Percentiles rank a stretch among this genome's conserved stretches.
Evolutionary conservation across 2,888 invertebrate species (phyloP).

Genomic region (Pharmacophagus antenor): DNA sequence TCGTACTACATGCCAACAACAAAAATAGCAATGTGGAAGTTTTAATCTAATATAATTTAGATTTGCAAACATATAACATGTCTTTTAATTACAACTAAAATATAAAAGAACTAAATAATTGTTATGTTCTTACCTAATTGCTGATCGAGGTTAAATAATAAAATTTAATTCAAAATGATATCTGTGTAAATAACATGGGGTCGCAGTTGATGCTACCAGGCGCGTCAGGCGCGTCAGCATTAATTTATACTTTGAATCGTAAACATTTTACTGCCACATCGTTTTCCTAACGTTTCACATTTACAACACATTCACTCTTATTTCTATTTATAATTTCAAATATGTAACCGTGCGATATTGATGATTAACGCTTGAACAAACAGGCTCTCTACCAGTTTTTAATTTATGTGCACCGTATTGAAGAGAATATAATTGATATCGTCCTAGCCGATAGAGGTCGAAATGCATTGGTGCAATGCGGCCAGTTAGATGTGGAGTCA

Average conservation of each 20-base stretch:
- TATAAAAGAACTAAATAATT: no score
- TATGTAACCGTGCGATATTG: conserved; percentile 10
- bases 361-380: conserved; percentile 33
- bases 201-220: conserved; percentile 45
- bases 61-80: no score
- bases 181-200: conserved; percentile 18
- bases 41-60: no score
- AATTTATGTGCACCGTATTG: conserved; percentile 5
- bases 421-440: conserved; percentile 4
- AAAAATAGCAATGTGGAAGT: no score
- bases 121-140: no score
- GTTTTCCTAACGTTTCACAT: conserved; percentile 47
- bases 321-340: conserved; percentile 35
- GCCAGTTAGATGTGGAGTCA: conserved; percentile 53
- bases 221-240: conserved; percentile 57
- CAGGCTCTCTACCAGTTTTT: conserved; percentile 33
- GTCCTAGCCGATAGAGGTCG: conserved; percentile 30
- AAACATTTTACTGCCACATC: conserved; percentile 60
- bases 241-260: conserved; percentile 63
- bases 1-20: no score
- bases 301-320: conserved; percentile 42
- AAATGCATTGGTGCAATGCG: conserved; percentile 46
- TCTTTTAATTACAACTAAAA: no score
- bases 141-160: no score
- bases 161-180: conserved; percentile 14